These are phyloP conservation scores for Hemiscyllium ocellatum DNA, from an alignment of 2,113 vertebrate genomes.

Conservation along the genomic window DNA sequence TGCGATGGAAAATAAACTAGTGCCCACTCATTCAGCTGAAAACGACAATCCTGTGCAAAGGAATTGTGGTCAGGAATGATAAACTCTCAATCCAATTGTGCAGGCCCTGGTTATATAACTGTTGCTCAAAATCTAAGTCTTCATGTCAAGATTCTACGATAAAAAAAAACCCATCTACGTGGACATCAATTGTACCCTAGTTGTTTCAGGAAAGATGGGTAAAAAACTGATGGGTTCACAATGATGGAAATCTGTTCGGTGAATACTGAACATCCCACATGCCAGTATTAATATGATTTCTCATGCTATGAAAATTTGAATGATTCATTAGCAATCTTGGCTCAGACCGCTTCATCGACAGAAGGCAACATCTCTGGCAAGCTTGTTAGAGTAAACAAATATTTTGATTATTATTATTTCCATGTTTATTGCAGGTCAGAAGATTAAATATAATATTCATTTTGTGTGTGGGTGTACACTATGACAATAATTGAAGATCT, in stretches of 20 bases:
- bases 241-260: background rate
- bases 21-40: background rate
- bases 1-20: background rate
- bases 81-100: background rate
- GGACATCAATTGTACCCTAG: background rate
- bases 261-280: background rate
- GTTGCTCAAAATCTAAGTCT: background rate
- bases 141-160: background rate
- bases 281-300: background rate
- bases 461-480: background rate
- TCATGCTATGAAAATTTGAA: background rate
- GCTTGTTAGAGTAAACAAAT: conserved; percentile 11
- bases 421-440: conserved; percentile 18
- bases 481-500: background rate
- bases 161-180: too few species aligned
- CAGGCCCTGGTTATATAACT: background rate
- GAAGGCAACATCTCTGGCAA: background rate
- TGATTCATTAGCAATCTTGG: background rate
- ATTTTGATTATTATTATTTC: conserved; percentile 31
- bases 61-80: background rate
- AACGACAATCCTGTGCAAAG: background rate
- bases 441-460: background rate
- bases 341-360: background rate
- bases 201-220: background rate
- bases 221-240: background rate